Evolutionary conservation across 2,797 vertebrate genomes (phyloP), one percentile per base, ranked within the genome.

Genomic region (Syndactyla subalaris): DNA sequence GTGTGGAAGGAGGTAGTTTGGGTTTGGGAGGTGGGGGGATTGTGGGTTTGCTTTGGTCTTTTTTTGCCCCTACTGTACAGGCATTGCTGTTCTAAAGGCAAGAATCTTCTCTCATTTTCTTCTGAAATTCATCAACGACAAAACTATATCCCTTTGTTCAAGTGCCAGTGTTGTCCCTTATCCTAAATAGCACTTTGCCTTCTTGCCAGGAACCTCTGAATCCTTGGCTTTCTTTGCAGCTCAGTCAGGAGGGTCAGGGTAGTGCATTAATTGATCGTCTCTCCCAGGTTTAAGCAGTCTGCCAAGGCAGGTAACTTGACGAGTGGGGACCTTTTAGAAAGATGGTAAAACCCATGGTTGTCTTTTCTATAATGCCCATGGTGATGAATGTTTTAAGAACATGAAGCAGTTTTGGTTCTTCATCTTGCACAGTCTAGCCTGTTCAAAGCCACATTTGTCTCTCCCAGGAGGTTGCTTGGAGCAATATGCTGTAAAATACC

Each of bases 51-150:
- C 1, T 85, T 83, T 80, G 22, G 13, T 46, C 19, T 77, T 24
- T 63, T 84, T 80, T 61, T 20, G 12, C 41, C 59, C 26, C 19
- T 45, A 4, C 38, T 49, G 10, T 73, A 54, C 26, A 27, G 41
- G 5, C 1, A 3, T 58, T 20, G 11, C 45, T 65, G 13, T 36
- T 88, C 6, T 27, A 72, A 82, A n/a, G 18, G 7, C 0, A 1
- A 55, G 45, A 63, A 48, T 66, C 12, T 43, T 59, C 41, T 67
- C 30, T 43, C 14, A 29, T 77, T 80, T 85, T 73, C 59, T 70
- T 80, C 57, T 41, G 41, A 41, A 16, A 41, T 88, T 76, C 23
- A 7, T 19, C 43, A 20, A 19, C 80, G 38, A 62, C 38, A 76
- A 70, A 76, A 70, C 12, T 34, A 8, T 7, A 52, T 41, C 7